phyloP scores from a whole-genome alignment of 2,888 invertebrate genomes.

The Hydriomena furcata region DNA sequence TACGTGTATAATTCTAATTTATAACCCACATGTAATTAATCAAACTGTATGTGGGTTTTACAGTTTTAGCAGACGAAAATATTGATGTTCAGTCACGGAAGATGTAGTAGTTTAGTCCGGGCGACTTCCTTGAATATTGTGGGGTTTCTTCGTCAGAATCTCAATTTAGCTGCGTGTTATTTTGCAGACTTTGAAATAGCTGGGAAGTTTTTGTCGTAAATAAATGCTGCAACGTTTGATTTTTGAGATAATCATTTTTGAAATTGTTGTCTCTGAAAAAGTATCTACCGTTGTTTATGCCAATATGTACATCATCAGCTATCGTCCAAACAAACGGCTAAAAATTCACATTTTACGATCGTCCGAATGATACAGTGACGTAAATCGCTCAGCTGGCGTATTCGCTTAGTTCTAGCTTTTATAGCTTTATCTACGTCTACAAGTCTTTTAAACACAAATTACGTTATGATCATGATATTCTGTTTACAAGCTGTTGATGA shows the following conservation, averaged over 20 bases:
- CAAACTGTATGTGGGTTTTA: constrained; percentile 34
- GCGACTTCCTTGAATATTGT: constrained; percentile 28
- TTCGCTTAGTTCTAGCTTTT: constrained; percentile 9
- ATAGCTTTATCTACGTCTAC: constrained; percentile 15
- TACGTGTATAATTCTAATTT: constrained; percentile 12
- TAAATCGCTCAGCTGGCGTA: constrained; percentile 29
- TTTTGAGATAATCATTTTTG: constrained; percentile 11
- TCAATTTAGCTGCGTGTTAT: constrained; percentile 20
- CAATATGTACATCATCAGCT: constrained; percentile 26
- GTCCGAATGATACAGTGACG: constrained; percentile 39
- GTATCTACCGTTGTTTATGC: constrained; percentile 17
- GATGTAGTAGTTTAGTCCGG: constrained; percentile 1
- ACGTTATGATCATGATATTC: too few species aligned
- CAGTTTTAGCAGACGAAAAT: constrained; percentile 32
- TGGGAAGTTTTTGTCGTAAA: constrained; percentile 15
- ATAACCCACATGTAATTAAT: constrained; percentile 29
- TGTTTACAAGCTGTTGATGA: constrained; percentile 12
- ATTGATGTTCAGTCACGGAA: constrained; percentile 24
- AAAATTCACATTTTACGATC: constrained; percentile 50
- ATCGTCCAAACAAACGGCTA: constrained; percentile 38
- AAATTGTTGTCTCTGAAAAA: constrained; percentile 11
- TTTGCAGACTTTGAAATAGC: constrained; percentile 21
- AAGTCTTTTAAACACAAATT: constrained; percentile 1
- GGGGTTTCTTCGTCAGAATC: constrained; percentile 23
- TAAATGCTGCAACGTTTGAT: constrained; percentile 14